phyloP scores from a whole-genome alignment of 2,797 vertebrate genomes.

The Philypnodon macrostomus region DNA sequence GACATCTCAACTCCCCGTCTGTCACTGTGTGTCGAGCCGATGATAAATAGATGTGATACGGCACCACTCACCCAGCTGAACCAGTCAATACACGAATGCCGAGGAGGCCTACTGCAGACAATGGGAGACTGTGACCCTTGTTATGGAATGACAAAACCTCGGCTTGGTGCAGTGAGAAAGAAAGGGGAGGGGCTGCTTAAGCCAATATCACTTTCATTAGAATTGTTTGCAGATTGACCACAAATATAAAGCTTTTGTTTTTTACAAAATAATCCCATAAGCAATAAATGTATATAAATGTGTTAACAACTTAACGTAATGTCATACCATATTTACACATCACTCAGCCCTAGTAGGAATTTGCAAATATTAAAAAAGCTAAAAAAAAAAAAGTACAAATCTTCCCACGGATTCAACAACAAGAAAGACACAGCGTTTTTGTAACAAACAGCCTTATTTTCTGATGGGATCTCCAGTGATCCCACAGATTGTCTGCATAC shows the following conservation, averaged over 20 bases:
- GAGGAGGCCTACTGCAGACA: constrained; percentile 53
- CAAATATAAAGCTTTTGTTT: too few relatives aligned
- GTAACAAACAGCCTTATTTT: constrained; percentile 4
- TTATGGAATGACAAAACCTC: constrained; percentile 64
- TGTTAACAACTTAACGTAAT: too few relatives aligned
- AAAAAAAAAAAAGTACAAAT: too few relatives aligned
- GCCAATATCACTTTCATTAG: constrained; percentile 32
- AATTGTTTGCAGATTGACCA: constrained; percentile 15
- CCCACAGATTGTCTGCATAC: constrained; percentile 2
- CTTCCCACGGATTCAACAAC: constrained; percentile 2
- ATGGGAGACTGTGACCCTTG: constrained; percentile 61
- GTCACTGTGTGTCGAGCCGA: constrained; percentile 53
- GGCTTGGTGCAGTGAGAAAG: constrained; percentile 17
- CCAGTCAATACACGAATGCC: constrained; percentile 58
- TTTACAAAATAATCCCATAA: too few relatives aligned
- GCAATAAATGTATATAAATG: too few relatives aligned
- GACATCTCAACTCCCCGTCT: constrained; percentile 70
- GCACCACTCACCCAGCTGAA: constrained; percentile 61
- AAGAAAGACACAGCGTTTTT: background rate
- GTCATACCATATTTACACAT: too few relatives aligned
- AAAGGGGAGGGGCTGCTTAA: constrained; percentile 8
- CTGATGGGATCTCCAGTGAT: background rate
- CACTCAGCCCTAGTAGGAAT: too few relatives aligned
- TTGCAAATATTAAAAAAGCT: too few relatives aligned
- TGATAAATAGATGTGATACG: constrained; percentile 74